These are phyloP conservation scores for Sisor rabdophorus DNA, from an alignment of 2,113 vertebrate genomes.

Conservation along the genomic window DNA sequence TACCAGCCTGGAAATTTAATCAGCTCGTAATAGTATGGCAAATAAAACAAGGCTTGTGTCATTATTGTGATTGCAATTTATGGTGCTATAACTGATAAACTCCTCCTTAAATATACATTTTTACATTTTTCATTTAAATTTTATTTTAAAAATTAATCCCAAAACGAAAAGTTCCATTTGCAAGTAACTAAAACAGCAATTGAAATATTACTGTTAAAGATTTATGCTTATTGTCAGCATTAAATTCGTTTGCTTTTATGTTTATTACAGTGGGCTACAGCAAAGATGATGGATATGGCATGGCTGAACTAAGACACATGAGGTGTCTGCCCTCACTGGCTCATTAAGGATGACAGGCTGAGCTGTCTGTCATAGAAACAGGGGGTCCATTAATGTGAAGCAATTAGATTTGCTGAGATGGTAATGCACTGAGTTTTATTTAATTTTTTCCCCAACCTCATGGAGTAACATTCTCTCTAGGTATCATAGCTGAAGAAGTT, in stretches of 20 bases:
- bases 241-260: slow-evolving; percentile 1
- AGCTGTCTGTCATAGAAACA: slow-evolving; percentile 33
- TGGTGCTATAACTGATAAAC: background rate
- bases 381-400: slow-evolving; percentile 9
- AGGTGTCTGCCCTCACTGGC: slow-evolving; percentile 12
- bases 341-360: slow-evolving; percentile 29
- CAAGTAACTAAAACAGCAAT: background rate
- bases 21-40: background rate
- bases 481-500: background rate
- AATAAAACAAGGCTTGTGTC: background rate
- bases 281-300: slow-evolving; percentile 6
- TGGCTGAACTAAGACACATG: slow-evolving; percentile 14
- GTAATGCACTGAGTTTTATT: slow-evolving; percentile 13
- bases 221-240: background rate
- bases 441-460: background rate
- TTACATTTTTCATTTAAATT: background rate
- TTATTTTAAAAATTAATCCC: background rate
- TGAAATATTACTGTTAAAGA: background rate
- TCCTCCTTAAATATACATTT: background rate
- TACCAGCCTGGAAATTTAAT: background rate
- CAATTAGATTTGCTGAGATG: slow-evolving; percentile 26
- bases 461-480: slow-evolving; percentile 3
- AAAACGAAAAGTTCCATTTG: background rate
- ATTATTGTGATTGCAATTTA: background rate
- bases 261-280: slow-evolving; percentile 26